Evolutionary conservation across 2,113 vertebrate genomes (phyloP).

Genomic region (Dermatemys mawii): DNA sequence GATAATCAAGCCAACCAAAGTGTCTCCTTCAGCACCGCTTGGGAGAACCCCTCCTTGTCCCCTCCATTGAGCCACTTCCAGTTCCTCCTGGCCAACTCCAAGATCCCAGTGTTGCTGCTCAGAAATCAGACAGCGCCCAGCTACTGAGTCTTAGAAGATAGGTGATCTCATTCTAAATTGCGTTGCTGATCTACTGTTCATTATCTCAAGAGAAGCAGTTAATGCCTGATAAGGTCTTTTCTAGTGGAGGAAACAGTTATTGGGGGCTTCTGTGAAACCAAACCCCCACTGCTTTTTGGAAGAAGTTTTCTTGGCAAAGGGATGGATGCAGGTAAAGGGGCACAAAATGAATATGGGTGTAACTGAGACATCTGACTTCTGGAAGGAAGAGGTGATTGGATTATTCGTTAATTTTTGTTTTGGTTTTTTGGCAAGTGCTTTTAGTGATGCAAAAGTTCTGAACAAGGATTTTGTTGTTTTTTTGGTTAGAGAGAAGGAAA

Average conservation of each 20-base stretch:
- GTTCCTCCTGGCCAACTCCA: not conserved
- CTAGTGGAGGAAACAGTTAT: not conserved
- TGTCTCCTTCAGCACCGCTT: conserved; percentile 1
- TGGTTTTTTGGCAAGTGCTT: not conserved
- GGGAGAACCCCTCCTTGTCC: not conserved
- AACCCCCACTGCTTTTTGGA: accelerated
- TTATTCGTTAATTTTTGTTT: not conserved
- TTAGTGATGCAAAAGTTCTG: not conserved
- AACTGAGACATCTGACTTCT: accelerated
- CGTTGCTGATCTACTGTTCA: not conserved
- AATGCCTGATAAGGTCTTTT: not conserved
- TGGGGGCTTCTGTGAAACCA: not conserved
- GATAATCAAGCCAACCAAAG: conserved; percentile 45
- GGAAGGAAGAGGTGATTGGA: not conserved
- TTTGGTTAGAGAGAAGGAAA: not conserved
- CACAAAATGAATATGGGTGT: not conserved
- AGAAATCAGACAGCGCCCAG: not conserved
- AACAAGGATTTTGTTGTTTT: not conserved
- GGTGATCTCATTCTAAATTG: not conserved
- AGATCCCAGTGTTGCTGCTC: not conserved
- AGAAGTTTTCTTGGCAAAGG: accelerated
- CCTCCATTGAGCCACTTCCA: not conserved
- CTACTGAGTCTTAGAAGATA: not conserved
- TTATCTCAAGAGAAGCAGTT: not conserved
- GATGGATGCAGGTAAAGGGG: not conserved